These are phyloP conservation scores for Xiphorhynchus erythropygius DNA, from an alignment of 2,797 vertebrate genomes.

Conservation along the genomic window DNA sequence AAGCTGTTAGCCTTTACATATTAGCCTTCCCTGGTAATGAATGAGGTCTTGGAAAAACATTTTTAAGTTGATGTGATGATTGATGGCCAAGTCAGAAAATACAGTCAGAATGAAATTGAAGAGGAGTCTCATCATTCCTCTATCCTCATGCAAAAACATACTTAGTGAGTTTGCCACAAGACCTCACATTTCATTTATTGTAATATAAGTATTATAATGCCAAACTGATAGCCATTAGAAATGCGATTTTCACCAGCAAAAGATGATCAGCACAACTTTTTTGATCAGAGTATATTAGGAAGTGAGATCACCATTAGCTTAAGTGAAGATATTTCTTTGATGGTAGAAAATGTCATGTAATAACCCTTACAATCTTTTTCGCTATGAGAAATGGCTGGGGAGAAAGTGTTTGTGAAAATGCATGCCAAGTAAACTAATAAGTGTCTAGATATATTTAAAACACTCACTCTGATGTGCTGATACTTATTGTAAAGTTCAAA, in stretches of 20 bases:
- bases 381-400: background rate
- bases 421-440: background rate
- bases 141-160: background rate
- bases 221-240: background rate
- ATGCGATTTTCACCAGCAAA: background rate
- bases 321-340: background rate
- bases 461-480: background rate
- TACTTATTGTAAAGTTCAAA: background rate
- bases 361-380: background rate
- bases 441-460: background rate
- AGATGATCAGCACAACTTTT: background rate
- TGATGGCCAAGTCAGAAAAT: background rate
- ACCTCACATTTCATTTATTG: background rate
- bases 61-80: background rate
- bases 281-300: background rate
- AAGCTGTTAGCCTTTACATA: background rate
- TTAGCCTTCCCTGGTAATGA: background rate
- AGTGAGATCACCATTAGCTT: background rate
- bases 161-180: accelerated
- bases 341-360: background rate
- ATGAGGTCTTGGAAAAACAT: background rate
- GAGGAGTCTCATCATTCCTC: background rate
- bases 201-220: background rate
- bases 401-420: background rate
- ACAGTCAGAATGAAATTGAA: background rate